A percentile compares a stretch with the other conserved stretches of the same genome.
These are phyloP conservation scores for Ganaspis sp. DNA, from an alignment of 1,140 invertebrate genomes.

Conservation along the genomic window DNA sequence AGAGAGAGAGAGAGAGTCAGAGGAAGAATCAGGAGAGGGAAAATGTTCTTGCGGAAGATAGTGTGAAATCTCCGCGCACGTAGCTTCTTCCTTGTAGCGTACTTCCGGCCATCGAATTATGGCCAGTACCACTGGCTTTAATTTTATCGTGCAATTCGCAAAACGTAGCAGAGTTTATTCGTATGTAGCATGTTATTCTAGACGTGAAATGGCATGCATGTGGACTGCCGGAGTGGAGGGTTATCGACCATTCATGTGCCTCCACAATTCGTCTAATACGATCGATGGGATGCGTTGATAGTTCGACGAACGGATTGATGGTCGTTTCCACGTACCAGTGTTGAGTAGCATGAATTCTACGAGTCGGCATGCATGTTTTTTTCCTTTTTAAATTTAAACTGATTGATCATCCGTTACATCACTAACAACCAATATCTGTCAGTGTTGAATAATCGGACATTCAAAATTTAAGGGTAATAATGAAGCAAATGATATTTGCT, in stretches of 20 bases:
- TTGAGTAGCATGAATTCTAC: background rate
- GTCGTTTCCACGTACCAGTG: background rate
- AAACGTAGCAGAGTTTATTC: background rate
- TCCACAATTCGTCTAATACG: slow-evolving; percentile 4
- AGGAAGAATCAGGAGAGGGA: too few species aligned
- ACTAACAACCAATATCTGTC: slow-evolving; percentile 2
- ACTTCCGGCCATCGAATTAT: slow-evolving; percentile 9
- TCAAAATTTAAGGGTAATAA: background rate
- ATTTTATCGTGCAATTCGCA: slow-evolving; percentile 9
- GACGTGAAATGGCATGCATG: background rate
- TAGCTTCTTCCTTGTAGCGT: slow-evolving; percentile 8
- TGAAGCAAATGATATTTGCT: too few species aligned
- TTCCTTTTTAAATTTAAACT: background rate
- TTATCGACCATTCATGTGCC: background rate
- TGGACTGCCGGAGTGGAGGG: background rate
- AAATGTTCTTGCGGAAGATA: background rate
- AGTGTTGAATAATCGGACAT: background rate
- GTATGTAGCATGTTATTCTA: background rate
- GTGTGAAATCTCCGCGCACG: slow-evolving; percentile 11
- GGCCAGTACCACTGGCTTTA: background rate
- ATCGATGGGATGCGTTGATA: slow-evolving; percentile 13
- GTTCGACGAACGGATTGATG: background rate
- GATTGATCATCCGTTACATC: background rate
- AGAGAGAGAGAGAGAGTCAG: too few species aligned
- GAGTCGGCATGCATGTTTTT: background rate